Evolutionary conservation across 2,888 invertebrate species (phyloP).

Genomic region (Epinotia bilunana): DNA sequence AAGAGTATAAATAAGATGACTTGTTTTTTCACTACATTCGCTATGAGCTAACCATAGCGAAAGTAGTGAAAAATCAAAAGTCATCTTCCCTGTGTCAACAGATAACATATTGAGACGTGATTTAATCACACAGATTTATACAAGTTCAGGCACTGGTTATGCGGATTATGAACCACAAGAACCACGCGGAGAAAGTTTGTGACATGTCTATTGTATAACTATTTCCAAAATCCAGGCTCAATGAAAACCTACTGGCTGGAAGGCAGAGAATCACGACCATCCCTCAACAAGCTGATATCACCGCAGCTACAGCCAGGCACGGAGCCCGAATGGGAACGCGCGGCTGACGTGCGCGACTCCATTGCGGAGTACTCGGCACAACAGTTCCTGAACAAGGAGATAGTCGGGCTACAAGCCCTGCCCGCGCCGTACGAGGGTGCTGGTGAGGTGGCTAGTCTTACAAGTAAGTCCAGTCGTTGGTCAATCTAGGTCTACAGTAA

Average conservation of each 20-base stretch:
- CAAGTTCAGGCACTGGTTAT: too few species aligned
- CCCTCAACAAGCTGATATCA: conserved; percentile 75
- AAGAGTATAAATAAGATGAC: too few species aligned
- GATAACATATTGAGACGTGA: too few species aligned
- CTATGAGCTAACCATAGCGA: too few species aligned
- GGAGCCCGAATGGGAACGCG: conserved; percentile 78
- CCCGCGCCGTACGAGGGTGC: conserved; percentile 60
- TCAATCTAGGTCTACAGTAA: neutral
- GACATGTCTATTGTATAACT: too few species aligned
- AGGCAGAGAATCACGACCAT: conserved; percentile 87
- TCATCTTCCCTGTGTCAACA: too few species aligned
- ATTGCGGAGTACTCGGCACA: conserved; percentile 77
- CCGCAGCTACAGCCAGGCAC: conserved; percentile 73
- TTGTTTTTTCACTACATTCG: too few species aligned
- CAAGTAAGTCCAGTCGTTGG: neutral
- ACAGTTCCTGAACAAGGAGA: conserved; percentile 66
- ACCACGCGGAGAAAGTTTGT: too few species aligned
- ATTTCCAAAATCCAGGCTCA: conserved; percentile 77
- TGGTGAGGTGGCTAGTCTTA: conserved; percentile 59
- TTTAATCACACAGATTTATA: too few species aligned
- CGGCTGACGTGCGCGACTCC: conserved; percentile 75
- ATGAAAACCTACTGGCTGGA: conserved; percentile 97
- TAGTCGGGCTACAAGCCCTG: conserved; percentile 52
- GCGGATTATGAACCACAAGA: too few species aligned
- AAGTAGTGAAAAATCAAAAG: too few species aligned